Conservation (phyloP, 2,888 invertebrate species). For the Tuta absoluta region DNA sequence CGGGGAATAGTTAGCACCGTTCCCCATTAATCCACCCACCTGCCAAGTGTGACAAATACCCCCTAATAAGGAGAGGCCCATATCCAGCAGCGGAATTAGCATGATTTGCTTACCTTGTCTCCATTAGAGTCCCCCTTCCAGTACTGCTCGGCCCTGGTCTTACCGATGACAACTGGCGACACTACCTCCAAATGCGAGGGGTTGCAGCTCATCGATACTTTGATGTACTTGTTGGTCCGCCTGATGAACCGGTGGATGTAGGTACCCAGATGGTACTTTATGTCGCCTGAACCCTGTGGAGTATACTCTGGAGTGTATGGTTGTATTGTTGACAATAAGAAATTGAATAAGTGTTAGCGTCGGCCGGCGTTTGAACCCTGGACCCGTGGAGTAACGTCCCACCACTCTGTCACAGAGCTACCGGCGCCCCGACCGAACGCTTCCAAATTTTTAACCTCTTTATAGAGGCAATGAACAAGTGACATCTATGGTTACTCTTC, state of each 20-base stretch:
- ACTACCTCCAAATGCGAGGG: slow-evolving; percentile 97
- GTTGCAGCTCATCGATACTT: slow-evolving; percentile 94
- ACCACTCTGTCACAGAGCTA: too few species aligned
- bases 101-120: slow-evolving; percentile 66
- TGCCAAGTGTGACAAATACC: too few species aligned
- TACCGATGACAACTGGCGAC: slow-evolving; percentile 93
- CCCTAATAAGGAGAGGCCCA: too few species aligned
- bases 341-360: too few species aligned
- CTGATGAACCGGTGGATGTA: slow-evolving; percentile 89
- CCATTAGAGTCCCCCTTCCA: slow-evolving; percentile 89
- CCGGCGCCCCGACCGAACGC: too few species aligned
- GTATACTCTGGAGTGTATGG: not conserved
- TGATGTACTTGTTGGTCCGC: slow-evolving; percentile 88
- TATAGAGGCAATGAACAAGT: too few species aligned
- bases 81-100: not conserved
- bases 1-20: too few species aligned
- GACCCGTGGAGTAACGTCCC: too few species aligned
- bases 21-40: too few species aligned
- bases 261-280: slow-evolving; percentile 96
- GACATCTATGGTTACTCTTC: too few species aligned
- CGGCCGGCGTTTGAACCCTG: too few species aligned
- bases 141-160: slow-evolving; percentile 92
- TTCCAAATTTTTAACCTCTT: too few species aligned
- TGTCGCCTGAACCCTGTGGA: slow-evolving; percentile 90
- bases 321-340: not conserved